Evolutionary conservation across 2,113 vertebrate species (phyloP).

Genomic region (Chauna torquata): DNA sequence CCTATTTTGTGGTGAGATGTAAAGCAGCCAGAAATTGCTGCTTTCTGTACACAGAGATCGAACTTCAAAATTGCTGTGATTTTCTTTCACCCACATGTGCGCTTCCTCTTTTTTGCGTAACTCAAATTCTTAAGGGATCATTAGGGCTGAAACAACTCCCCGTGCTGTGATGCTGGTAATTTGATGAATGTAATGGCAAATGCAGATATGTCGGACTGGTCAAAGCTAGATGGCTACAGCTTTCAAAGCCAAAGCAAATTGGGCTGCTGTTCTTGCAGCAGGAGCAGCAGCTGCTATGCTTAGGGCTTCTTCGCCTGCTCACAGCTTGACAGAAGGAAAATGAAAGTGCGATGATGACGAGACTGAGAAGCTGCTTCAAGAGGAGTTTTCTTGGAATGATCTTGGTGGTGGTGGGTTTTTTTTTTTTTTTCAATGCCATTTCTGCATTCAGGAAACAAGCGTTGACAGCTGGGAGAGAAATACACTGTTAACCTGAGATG

Average conservation of each 20-base stretch:
- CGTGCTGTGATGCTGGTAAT: background rate
- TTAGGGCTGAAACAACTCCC: background rate
- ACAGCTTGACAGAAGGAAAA: background rate
- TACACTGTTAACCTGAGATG: background rate
- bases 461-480: background rate
- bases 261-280: background rate
- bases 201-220: background rate
- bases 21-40: conserved; percentile 17
- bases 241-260: background rate
- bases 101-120: background rate
- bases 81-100: background rate
- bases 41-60: background rate
- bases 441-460: background rate
- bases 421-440: background rate
- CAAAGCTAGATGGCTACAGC: background rate
- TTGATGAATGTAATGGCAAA: background rate
- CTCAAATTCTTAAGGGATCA: background rate
- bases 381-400: background rate
- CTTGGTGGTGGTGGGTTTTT: background rate
- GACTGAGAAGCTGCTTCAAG: background rate
- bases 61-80: background rate
- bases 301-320: background rate
- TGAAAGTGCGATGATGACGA: background rate
- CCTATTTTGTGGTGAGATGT: conserved; percentile 2
- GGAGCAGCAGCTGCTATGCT: background rate